phyloP scores from a whole-genome alignment of 2,113 vertebrate species.

The Dunckerocampus dactyliophorus region DNA sequence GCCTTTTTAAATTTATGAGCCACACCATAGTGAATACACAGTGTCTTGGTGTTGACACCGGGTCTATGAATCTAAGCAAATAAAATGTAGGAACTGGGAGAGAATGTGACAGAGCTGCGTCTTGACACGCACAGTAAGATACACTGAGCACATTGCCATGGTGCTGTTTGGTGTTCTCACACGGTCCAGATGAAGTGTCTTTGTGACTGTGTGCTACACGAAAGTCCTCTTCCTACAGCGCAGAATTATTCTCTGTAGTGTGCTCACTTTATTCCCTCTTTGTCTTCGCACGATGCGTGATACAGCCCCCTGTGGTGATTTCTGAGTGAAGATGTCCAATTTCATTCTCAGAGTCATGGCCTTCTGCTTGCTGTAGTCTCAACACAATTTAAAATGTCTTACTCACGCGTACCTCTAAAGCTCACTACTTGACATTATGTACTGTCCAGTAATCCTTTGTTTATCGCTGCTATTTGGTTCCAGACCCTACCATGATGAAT shows the following conservation, averaged over 20 bases:
- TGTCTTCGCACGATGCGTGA: slow-evolving; percentile 32
- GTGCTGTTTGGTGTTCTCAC: slow-evolving; percentile 62
- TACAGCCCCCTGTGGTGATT: slow-evolving; percentile 26
- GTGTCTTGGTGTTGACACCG: slow-evolving; percentile 31
- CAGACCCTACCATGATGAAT: too few species aligned
- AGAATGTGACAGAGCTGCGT: slow-evolving; percentile 34
- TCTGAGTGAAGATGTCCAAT: slow-evolving; percentile 27
- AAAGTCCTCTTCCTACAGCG: slow-evolving; percentile 36
- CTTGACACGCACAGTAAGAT: slow-evolving; percentile 28
- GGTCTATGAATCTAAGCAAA: slow-evolving; percentile 54
- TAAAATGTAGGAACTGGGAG: slow-evolving; percentile 29
- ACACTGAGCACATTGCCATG: slow-evolving; percentile 43
- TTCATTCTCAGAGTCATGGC: slow-evolving; percentile 15
- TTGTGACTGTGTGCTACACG: slow-evolving; percentile 32
- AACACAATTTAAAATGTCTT: too few species aligned
- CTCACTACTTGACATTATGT: too few species aligned
- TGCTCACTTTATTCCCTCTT: slow-evolving; percentile 23
- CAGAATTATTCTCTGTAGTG: slow-evolving; percentile 48
- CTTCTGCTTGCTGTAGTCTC: slow-evolving; percentile 15
- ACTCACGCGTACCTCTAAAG: too few species aligned
- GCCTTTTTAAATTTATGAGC: too few species aligned
- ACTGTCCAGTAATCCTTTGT: too few species aligned
- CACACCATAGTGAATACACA: slow-evolving; percentile 37
- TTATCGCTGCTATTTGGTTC: too few species aligned
- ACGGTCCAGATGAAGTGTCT: slow-evolving; percentile 56